These are phyloP conservation scores for Takifugu ocellatus DNA, from an alignment of 2,797 vertebrate species.

Conservation along the genomic window DNA sequence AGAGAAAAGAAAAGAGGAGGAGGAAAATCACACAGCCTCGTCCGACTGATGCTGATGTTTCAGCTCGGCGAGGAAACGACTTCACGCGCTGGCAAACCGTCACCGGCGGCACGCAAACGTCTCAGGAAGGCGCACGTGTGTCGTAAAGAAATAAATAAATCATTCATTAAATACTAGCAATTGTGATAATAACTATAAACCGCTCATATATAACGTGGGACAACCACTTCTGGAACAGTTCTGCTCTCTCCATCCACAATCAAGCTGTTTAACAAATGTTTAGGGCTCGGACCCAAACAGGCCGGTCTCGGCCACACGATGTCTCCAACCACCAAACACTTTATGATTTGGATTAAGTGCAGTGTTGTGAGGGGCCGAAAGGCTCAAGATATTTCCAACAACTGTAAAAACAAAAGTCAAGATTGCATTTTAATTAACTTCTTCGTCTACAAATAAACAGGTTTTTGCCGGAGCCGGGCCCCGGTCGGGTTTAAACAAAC, in stretches of 20 bases:
- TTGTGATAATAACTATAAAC: not conserved
- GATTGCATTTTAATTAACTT: constrained; percentile 79
- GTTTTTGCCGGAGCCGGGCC: constrained; percentile 71
- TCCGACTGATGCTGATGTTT: constrained; percentile 90
- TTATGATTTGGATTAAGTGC: constrained; percentile 8
- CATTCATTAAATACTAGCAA: constrained; percentile 8
- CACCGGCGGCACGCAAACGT: constrained; percentile 77
- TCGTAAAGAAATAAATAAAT: constrained; percentile 49
- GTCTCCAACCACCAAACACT: constrained; percentile 33
- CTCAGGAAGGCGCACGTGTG: constrained; percentile 52
- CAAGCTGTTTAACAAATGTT: constrained; percentile 62
- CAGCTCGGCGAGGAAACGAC: constrained; percentile 81
- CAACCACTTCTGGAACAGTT: not conserved
- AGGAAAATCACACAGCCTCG: constrained; percentile 84
- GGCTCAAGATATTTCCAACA: constrained; percentile 59
- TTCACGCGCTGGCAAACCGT: constrained; percentile 73
- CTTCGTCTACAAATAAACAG: constrained; percentile 78
- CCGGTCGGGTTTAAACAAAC: constrained; percentile 82
- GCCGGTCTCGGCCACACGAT: constrained; percentile 66
- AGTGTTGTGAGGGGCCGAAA: not conserved
- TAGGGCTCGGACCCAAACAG: constrained; percentile 66
- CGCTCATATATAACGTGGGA: not conserved
- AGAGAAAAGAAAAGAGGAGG: constrained; percentile 81
- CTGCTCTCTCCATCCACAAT: constrained; percentile 32
- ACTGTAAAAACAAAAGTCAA: constrained; percentile 75